Base-by-base conservation (phyloP, 2,888 invertebrate genomes). In the Alcis repandata region DNA sequence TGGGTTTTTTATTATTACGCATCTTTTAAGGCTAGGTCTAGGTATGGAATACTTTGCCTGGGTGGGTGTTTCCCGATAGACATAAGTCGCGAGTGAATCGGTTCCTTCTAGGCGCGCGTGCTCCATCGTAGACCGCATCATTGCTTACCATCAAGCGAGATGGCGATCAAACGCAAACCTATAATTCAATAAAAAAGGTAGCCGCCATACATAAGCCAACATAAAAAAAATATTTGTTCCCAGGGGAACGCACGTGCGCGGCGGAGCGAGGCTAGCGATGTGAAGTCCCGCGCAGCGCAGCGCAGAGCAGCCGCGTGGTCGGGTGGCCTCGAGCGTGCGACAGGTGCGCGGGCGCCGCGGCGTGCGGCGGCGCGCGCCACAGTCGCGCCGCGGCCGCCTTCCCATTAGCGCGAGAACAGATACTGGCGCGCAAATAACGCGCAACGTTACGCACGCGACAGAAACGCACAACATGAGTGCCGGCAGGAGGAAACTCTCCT, bases 401-500 rank as follows among this genome's bases (percentile, higher is more conserved):
- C 73, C 68, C 69, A 58, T 3, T 15, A 38, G 48, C 41, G 48
- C 68, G 53, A 51, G n/a, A 51, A 19, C 20, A 17, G 10, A 49
- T 10, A 15, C 11, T 11, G 67, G 63, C 63, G 38, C 60, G 54
- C 57, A 27, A 33, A 10, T 32, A 27, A 57, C 59, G 59, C 64
- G 69, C 67, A 22, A 46, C 43, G n/a, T n/a, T n/a, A n/a, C n/a
- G 48, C 62, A 58, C 62, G 38, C 71, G 63, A 72, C 70, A 8
- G 32, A 41, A 48, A 17, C 19, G 33, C 56, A 36, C 49, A 56
- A 59, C 45, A 90, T 91, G 90, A 90, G 94, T 77, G 94, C 94
- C 77, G 95, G 95, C 81, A 94, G 95, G 80, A 95, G 96, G 87
- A 96, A 96, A 84, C 92, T 96, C 61, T 96, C 96, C 56, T 96